Percentiles rank a stretch among this genome's conserved stretches.
phyloP scores from a whole-genome alignment of 2,797 vertebrate species.

The Helarctos malayanus region DNA sequence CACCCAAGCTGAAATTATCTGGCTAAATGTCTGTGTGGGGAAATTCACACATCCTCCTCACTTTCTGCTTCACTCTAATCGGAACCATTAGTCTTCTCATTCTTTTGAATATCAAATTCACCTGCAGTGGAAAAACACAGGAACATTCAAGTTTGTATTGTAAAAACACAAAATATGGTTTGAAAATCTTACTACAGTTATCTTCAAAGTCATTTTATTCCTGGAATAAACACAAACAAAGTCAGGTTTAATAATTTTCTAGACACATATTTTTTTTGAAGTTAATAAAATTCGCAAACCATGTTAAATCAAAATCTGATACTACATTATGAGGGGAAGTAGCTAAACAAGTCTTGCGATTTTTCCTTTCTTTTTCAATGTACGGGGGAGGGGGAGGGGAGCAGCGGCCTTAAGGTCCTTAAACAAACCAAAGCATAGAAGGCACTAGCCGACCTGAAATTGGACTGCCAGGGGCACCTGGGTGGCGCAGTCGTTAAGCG shows the following conservation, averaged over 20 bases:
- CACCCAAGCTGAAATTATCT: conserved; percentile 82
- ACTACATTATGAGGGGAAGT: background rate
- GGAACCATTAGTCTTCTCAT: conserved; percentile 79
- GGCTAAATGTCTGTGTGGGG: conserved; percentile 81
- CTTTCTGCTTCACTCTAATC: conserved; percentile 81
- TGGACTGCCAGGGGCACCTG: background rate
- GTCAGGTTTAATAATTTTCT: background rate
- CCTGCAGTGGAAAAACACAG: conserved; percentile 80
- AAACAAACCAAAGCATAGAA: background rate
- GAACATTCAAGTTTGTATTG: conserved; percentile 34
- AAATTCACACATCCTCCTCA: conserved; percentile 85
- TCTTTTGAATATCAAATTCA: conserved; percentile 81
- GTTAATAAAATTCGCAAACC: background rate
- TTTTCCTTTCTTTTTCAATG: background rate
- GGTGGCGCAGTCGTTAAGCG: too few species aligned
- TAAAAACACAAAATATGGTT: background rate
- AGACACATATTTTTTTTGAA: background rate
- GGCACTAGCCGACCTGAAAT: background rate
- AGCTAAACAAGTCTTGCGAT: background rate
- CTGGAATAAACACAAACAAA: background rate
- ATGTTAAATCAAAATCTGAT: background rate
- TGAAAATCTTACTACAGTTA: background rate
- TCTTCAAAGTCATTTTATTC: conserved; percentile 10
- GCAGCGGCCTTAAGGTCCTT: background rate
- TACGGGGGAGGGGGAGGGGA: background rate